Evolutionary conservation across 2,113 vertebrate species (phyloP).

Genomic region (Gallinago paraguaiae): DNA sequence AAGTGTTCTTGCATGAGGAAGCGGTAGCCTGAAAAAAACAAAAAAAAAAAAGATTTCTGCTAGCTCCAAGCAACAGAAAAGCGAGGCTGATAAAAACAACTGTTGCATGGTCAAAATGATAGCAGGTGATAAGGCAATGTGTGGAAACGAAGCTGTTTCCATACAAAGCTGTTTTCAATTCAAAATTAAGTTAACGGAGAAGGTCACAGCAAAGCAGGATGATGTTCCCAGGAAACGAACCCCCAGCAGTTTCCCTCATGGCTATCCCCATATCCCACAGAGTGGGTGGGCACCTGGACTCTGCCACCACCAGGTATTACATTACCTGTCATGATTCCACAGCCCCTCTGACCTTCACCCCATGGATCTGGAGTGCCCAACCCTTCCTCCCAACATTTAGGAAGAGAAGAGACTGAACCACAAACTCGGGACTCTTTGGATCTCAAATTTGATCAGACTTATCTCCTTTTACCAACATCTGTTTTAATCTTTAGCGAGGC

Average conservation of each 20-base stretch:
- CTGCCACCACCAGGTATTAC: background rate
- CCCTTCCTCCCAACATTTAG: background rate
- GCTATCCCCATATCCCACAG: background rate
- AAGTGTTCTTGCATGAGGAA: background rate
- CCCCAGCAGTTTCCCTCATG: background rate
- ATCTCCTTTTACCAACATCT: slow-evolving; percentile 34
- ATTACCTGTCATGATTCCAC: background rate
- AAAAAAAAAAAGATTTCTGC: background rate
- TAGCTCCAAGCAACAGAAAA: background rate
- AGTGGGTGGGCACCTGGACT: background rate
- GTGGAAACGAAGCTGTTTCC: slow-evolving; percentile 9
- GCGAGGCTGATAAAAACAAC: slow-evolving; percentile 14
- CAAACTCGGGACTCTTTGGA: background rate
- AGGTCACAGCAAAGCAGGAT: background rate
- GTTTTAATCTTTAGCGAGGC: slow-evolving; percentile 46
- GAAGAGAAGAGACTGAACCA: background rate
- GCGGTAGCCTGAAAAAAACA: background rate
- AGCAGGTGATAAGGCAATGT: background rate
- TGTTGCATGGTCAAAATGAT: slow-evolving; percentile 14
- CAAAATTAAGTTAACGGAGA: slow-evolving; percentile 8
- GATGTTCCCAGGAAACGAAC: background rate
- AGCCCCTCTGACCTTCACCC: background rate
- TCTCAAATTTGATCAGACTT: slow-evolving; percentile 4
- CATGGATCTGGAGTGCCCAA: background rate
- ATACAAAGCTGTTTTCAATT: background rate